Base-by-base conservation (phyloP, 2,797 vertebrate species). In the Pseudopleuronectes americanus region DNA sequence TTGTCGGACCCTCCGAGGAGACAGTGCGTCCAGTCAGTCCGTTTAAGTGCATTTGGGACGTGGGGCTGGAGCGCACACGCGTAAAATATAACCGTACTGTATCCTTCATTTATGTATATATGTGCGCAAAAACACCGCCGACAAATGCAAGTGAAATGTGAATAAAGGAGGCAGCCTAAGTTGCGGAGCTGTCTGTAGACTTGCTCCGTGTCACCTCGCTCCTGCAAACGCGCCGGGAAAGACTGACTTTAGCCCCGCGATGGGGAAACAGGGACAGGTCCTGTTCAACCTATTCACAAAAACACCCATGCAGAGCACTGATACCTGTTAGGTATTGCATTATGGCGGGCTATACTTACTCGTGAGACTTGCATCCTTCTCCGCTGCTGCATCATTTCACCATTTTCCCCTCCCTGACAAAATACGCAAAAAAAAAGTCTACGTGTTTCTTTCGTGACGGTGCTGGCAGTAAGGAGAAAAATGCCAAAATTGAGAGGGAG, bases 331-430 rank as follows among this genome's bases (percentile, higher is more conserved):
- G 79, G 57, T 7, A 31, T 54, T 54, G 33, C 26, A 65, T 1
- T 62, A 66, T 57, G 67, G 38, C 22, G 66, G 65, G 54, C 5
- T 75, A n/a, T 90, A 95, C 94, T 94, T 92, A 95, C 94, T 87
- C 48, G 60, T 74, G 54, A 79, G 80, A 90, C 75, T 87, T 83
- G 84, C 65, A 55, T 91, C 85, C 67, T 82, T 77, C 68, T 57
- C 75, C 67, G 57, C 71, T 83, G 84, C 84, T 80, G 87, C 85
- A 90, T 85, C 88, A 78, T 92, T 84, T 79, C 65, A 70, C 61
- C 43, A n/a, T 31, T 54, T n/a, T 54, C 14, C 12, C 33, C 53
- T 26, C 43, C 54, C 57, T 45, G 58, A 13, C 13, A 85, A 83
- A 80, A 90, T 57, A 68, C 52, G 60, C 43, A 43, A n/a, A 63